These are phyloP conservation scores for Aepyceros melampus DNA, from an alignment of 2,113 vertebrate genomes.

Conservation along the genomic window DNA sequence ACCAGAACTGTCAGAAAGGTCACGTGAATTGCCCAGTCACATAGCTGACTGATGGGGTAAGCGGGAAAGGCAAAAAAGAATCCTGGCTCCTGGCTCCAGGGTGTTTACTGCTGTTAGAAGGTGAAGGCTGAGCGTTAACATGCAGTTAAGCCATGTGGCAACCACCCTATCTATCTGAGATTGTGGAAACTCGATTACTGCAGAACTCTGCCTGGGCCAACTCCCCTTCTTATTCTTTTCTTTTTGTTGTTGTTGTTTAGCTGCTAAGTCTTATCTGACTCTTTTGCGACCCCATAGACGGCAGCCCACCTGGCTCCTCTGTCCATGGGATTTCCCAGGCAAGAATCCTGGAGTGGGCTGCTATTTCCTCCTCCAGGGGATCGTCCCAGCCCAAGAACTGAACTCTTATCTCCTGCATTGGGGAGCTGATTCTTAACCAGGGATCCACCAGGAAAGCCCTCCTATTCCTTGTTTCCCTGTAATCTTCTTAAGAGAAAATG, in stretches of 20 bases:
- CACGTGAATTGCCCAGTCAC: background rate
- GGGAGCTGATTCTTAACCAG: background rate
- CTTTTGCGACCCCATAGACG: background rate
- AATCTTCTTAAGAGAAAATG: background rate
- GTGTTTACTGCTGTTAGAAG: background rate
- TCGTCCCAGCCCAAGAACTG: rapidly evolving
- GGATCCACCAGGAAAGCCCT: background rate
- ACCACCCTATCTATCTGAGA: background rate
- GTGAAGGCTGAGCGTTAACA: background rate
- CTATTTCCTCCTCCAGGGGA: background rate
- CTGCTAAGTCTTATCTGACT: background rate
- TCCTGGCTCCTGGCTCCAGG: background rate
- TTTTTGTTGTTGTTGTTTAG: background rate
- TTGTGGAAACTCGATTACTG: background rate
- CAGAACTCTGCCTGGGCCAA: background rate
- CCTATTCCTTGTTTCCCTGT: background rate
- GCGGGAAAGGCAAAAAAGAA: background rate
- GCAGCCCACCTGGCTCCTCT: background rate
- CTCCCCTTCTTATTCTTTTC: background rate
- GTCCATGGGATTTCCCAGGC: background rate
- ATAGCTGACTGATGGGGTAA: background rate
- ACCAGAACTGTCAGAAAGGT: background rate
- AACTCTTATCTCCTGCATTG: background rate
- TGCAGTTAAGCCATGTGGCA: background rate
- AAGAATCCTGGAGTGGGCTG: background rate